Percentiles rank a stretch among this genome's conserved stretches.
These are phyloP conservation scores for Marasmarcha lunaedactyla DNA, from an alignment of 2,888 invertebrate genomes.

Conservation along the genomic window DNA sequence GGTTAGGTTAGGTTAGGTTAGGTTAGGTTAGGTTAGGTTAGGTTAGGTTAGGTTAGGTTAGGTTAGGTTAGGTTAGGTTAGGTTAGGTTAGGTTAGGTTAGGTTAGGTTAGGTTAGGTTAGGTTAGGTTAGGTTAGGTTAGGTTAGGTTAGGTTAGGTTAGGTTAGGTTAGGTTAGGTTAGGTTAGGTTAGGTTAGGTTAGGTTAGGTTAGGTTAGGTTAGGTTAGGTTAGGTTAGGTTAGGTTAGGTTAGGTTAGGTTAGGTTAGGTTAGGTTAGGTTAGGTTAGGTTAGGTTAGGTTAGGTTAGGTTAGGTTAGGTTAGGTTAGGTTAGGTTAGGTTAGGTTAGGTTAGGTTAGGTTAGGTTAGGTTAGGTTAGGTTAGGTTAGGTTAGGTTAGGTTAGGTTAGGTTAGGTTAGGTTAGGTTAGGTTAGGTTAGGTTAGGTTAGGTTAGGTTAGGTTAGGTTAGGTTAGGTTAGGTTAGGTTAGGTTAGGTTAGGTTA, in stretches of 20 bases:
- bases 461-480: constrained; percentile 16
- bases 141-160: constrained; percentile 16
- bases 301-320: constrained; percentile 13
- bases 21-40: constrained; percentile 16
- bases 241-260: constrained; percentile 17
- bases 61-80: constrained; percentile 19
- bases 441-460: constrained; percentile 16
- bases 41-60: constrained; percentile 18
- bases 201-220: constrained; percentile 18
- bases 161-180: constrained; percentile 14
- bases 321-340: constrained; percentile 13
- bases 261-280: constrained; percentile 17
- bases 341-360: constrained; percentile 13
- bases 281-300: constrained; percentile 13
- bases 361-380: constrained; percentile 12
- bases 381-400: constrained; percentile 10
- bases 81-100: constrained; percentile 20
- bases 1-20: constrained; percentile 16
- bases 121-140: constrained; percentile 18
- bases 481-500: constrained; percentile 17
- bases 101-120: constrained; percentile 20
- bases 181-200: constrained; percentile 16
- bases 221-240: constrained; percentile 16
- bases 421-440: constrained; percentile 12
- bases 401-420: constrained; percentile 10